These are phyloP conservation scores for Falcaria lacertinaria DNA, from an alignment of 2,888 invertebrate species.

Conservation along the genomic window DNA sequence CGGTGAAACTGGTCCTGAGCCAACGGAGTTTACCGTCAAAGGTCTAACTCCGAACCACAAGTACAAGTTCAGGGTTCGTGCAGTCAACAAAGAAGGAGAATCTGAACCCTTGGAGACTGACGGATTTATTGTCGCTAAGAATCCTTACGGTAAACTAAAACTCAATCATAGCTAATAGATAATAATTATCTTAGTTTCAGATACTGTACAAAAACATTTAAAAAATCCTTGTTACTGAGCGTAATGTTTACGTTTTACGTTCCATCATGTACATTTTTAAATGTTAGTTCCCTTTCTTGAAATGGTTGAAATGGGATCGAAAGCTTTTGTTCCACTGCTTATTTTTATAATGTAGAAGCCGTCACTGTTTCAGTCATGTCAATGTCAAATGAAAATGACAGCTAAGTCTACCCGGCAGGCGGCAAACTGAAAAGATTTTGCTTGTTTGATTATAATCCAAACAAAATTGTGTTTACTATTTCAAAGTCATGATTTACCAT, in stretches of 20 bases:
- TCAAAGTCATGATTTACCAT: constrained; percentile 1
- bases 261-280: no score
- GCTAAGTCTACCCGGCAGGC: neutral
- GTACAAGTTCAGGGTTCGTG: constrained; percentile 98
- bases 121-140: constrained; percentile 93
- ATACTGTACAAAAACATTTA: no score
- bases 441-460: constrained; percentile 5
- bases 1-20: constrained; percentile 92
- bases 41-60: constrained; percentile 96
- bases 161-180: no score
- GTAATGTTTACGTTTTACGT: no score
- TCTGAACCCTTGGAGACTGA: constrained; percentile 96
- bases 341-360: neutral
- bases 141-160: constrained; percentile 92
- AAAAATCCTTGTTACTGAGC: no score
- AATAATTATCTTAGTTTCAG: no score
- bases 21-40: constrained; percentile 90
- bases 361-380: no score
- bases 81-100: constrained; percentile 98
- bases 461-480: constrained; percentile 4
- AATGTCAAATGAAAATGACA: no score
- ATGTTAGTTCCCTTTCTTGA: no score
- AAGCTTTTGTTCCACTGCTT: neutral
- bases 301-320: no score
- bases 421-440: neutral